A percentile compares a stretch with the other conserved stretches of the same genome.
Evolutionary conservation across 2,113 vertebrate species (phyloP).

Genomic region (Rhodinocichla rosea): DNA sequence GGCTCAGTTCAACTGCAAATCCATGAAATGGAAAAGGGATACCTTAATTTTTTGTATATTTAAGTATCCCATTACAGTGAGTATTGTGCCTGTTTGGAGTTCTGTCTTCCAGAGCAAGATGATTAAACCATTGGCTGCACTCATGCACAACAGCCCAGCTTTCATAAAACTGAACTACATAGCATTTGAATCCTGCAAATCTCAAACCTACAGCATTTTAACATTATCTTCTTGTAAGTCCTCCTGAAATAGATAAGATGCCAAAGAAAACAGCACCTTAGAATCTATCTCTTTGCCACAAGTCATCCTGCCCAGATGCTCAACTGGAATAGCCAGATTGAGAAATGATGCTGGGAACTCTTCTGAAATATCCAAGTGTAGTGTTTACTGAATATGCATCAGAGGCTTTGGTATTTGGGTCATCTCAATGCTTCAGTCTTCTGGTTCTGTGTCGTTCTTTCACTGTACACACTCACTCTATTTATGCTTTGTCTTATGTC

Average conservation of each 20-base stretch:
- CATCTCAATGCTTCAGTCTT: not conserved
- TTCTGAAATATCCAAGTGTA: not conserved
- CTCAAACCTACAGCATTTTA: not conserved
- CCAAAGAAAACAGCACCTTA: not conserved
- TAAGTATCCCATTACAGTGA: not conserved
- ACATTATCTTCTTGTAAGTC: not conserved
- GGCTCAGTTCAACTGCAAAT: not conserved
- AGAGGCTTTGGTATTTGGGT: constrained; percentile 57
- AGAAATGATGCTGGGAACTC: not conserved
- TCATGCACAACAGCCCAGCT: not conserved
- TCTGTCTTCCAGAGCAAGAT: not conserved
- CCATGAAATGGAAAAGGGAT: not conserved
- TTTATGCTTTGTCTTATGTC: not conserved
- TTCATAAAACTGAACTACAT: not conserved
- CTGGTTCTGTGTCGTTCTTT: not conserved
- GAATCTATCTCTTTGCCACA: not conserved
- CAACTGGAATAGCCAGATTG: constrained; percentile 42
- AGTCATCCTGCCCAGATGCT: not conserved
- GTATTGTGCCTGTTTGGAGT: not conserved
- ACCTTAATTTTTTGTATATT: not conserved
- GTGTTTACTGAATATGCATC: not conserved
- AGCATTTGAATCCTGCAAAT: not conserved
- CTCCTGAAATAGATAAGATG: not conserved
- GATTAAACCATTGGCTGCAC: not conserved
- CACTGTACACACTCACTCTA: fast-evolving